Conservation (phyloP, 2,113 vertebrate species). For the Eidolon helvum region DNA sequence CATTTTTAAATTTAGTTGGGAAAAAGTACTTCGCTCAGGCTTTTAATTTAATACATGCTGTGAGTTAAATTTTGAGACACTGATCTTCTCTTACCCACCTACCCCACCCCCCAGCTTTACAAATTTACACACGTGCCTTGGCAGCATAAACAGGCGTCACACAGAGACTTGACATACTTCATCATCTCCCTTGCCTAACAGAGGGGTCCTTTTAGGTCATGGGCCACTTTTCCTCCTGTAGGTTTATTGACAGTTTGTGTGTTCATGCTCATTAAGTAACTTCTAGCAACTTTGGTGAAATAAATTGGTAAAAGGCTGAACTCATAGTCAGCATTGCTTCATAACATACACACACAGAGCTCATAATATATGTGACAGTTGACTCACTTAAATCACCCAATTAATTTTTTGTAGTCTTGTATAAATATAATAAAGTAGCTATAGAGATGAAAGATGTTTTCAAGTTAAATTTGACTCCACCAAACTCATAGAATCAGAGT, state of each 20-base stretch:
- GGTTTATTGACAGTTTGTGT: conserved; percentile 76
- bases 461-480: conserved; percentile 61
- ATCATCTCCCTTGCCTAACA: conserved; percentile 66
- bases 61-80: neutral
- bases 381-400: conserved; percentile 78
- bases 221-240: conserved; percentile 55
- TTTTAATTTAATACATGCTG: neutral
- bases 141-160: neutral
- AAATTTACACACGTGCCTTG: conserved; percentile 31
- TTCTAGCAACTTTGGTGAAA: conserved; percentile 74
- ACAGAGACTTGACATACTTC: conserved; percentile 60
- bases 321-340: conserved; percentile 80
- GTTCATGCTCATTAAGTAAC: conserved; percentile 76
- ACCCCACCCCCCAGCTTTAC: neutral
- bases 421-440: conserved; percentile 72
- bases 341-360: conserved; percentile 69
- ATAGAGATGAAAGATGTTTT: conserved; percentile 71
- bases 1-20: neutral
- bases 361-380: conserved; percentile 78
- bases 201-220: conserved; percentile 73
- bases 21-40: neutral
- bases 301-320: conserved; percentile 73
- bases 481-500: conserved; percentile 41
- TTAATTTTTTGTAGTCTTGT: conserved; percentile 79
- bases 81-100: neutral